Evolutionary conservation across 2,888 invertebrate species (phyloP).

Genomic region (Vannuccia rotundouncinata): DNA sequence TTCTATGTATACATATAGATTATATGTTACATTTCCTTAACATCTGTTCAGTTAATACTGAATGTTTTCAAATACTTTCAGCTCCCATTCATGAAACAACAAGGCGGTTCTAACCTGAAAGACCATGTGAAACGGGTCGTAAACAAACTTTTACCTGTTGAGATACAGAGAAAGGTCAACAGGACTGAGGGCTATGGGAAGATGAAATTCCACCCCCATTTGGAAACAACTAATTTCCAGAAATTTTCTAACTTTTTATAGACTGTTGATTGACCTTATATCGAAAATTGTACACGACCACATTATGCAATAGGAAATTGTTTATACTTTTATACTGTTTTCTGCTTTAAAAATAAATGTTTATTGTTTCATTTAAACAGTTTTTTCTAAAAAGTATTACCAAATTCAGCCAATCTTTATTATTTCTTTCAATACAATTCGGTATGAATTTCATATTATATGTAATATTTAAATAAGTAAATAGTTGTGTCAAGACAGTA

Average conservation of each 20-base stretch:
- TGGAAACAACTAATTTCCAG: not conserved
- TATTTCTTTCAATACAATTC: not conserved
- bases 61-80: not conserved
- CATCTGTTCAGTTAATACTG: too few relatives aligned
- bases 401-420: not conserved
- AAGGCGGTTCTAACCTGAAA: not conserved
- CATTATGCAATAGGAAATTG: not conserved
- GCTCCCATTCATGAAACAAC: not conserved
- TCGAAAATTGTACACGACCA: not conserved
- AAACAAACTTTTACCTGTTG: not conserved
- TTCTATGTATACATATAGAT: not conserved
- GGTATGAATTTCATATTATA: too few relatives aligned
- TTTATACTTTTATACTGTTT: not conserved
- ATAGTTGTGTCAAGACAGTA: not conserved
- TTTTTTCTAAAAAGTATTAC: not conserved
- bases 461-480: not conserved
- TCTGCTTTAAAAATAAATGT: not conserved
- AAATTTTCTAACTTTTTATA: not conserved
- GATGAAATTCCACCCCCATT: not conserved
- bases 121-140: not conserved
- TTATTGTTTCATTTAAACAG: not conserved
- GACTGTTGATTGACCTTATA: not conserved
- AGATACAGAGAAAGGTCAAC: not conserved
- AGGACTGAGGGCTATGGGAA: not conserved
- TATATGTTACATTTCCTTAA: too few relatives aligned